These are phyloP conservation scores for Philaenus spumarius DNA, from an alignment of 1,140 invertebrate genomes.

Conservation along the genomic window DNA sequence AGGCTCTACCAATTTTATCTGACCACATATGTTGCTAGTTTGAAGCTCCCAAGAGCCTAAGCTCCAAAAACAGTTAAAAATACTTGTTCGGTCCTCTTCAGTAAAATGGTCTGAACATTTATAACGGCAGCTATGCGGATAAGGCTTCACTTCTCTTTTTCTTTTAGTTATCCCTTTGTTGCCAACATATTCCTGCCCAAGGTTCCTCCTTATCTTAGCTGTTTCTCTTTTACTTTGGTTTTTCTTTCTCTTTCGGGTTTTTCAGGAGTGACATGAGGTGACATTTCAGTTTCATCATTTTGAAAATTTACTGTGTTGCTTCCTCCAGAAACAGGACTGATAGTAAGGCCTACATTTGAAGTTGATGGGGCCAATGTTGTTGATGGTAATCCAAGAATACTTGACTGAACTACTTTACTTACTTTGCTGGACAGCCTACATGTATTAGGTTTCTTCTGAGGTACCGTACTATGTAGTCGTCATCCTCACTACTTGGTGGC, in stretches of 20 bases:
- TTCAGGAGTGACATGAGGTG: neutral
- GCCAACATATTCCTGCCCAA: neutral
- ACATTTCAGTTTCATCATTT: neutral
- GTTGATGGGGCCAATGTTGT: too few relatives aligned
- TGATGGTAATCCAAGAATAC: too few relatives aligned
- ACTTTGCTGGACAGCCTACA: too few relatives aligned
- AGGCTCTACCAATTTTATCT: neutral
- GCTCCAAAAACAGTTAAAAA: conserved; percentile 1
- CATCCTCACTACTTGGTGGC: too few relatives aligned
- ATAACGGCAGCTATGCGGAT: conserved; percentile 1
- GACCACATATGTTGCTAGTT: neutral
- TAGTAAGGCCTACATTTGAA: too few relatives aligned
- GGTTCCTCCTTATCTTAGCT: neutral
- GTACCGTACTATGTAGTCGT: too few relatives aligned
- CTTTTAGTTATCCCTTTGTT: neutral
- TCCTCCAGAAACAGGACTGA: neutral
- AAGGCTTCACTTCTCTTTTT: neutral
- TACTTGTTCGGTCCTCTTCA: too few relatives aligned
- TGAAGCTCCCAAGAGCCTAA: neutral
- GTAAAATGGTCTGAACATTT: neutral
- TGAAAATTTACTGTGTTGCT: neutral
- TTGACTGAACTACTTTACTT: too few relatives aligned
- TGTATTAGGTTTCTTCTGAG: too few relatives aligned
- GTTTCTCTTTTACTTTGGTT: neutral
- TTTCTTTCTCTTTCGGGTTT: neutral